Conservation (phyloP, 1,140 invertebrate genomes). For the Nebria ingens region DNA sequence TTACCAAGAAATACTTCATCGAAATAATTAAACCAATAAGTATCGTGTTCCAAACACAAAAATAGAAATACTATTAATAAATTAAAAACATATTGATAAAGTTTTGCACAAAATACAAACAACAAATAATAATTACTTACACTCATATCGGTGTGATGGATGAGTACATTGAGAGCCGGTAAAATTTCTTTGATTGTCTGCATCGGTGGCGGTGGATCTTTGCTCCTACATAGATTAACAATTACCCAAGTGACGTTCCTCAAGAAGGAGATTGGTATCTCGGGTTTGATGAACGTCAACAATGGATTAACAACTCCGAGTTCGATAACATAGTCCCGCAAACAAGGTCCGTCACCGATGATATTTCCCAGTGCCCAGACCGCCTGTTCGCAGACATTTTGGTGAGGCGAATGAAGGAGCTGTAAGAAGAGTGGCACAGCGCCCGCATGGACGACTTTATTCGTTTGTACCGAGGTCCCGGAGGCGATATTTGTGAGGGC, state of each 20-base stretch:
- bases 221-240: slow-evolving; percentile 93
- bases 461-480: slow-evolving; percentile 92
- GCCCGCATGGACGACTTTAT: slow-evolving; percentile 85
- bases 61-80: slow-evolving; percentile 7
- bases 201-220: slow-evolving; percentile 82
- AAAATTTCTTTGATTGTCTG: slow-evolving; percentile 86
- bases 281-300: slow-evolving; percentile 82
- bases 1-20: not conserved
- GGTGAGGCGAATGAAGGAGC: slow-evolving; percentile 81
- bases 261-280: slow-evolving; percentile 86
- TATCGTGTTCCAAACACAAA: not conserved
- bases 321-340: slow-evolving; percentile 87
- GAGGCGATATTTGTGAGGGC: slow-evolving; percentile 98
- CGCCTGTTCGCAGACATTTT: slow-evolving; percentile 98
- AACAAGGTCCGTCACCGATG: slow-evolving; percentile 82
- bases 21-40: not conserved
- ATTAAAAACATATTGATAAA: not conserved
- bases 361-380: slow-evolving; percentile 97
- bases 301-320: slow-evolving; percentile 82
- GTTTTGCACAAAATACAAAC: slow-evolving; percentile 10
- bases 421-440: slow-evolving; percentile 92
- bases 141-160: slow-evolving; percentile 92
- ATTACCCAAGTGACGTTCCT: slow-evolving; percentile 98
- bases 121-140: slow-evolving; percentile 47
- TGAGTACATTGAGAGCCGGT: slow-evolving; percentile 86